Percentiles rank a stretch among this genome's conserved stretches.
These are phyloP conservation scores for Drymodes brunneopygia DNA, from an alignment of 2,113 vertebrate species.

Conservation along the genomic window DNA sequence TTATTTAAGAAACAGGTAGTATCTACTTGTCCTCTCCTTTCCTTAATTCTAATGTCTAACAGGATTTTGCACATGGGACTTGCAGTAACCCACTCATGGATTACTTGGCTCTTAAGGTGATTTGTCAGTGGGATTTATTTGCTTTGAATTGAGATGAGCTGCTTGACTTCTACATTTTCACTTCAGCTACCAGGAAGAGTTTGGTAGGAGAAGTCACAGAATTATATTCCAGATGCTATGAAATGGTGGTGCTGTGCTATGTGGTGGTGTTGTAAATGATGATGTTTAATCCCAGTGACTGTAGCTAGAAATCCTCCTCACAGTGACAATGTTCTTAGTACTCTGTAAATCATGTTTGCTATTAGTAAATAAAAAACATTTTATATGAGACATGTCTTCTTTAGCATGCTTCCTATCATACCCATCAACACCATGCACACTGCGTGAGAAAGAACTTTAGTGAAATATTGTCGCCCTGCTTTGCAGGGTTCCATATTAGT, in stretches of 20 bases:
- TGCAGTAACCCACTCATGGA: background rate
- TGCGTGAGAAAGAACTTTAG: background rate
- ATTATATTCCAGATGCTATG: background rate
- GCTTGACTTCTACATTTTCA: background rate
- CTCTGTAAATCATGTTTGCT: background rate
- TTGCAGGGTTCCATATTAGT: no score
- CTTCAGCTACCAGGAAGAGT: background rate
- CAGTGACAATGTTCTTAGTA: background rate
- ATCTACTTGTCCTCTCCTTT: background rate
- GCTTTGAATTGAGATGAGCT: background rate
- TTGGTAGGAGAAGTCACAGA: background rate
- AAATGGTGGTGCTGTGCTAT: background rate
- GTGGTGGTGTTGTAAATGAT: background rate
- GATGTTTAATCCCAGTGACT: background rate
- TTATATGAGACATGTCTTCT: fast-evolving
- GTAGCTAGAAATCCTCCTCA: background rate
- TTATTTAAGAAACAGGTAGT: background rate
- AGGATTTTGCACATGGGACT: conserved; percentile 4
- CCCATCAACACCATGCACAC: background rate
- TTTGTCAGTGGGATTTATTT: background rate
- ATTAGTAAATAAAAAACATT: background rate
- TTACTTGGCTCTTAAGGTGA: background rate
- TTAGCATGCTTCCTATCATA: background rate
- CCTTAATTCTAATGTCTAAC: background rate
- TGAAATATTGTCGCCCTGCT: no score